Base-by-base conservation (phyloP, 2,113 vertebrate genomes). In the Regulus satrapa region DNA sequence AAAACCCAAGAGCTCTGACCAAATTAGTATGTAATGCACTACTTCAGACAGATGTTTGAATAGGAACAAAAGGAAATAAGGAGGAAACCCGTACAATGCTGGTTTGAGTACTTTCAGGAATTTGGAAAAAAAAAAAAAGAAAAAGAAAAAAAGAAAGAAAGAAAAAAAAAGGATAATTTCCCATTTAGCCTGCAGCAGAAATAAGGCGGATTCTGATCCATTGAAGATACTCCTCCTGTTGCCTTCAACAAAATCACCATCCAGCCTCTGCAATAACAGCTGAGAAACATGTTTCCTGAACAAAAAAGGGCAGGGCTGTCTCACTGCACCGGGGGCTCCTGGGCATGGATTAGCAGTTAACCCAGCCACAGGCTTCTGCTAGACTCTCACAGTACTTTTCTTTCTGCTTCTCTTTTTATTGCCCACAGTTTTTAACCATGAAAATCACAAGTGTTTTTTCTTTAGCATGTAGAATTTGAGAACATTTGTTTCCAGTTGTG, bases 31-130 rank as follows among this genome's bases (percentile, higher is more conserved):
- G 95, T 91, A 88, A 96, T 86, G 77, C 88, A 51, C 34, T 66
- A 41, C 75, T 92, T 94, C 75, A 96, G 94, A 93, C 96, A 96
- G 93, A 97, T 95, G 93, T 92, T 96, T 91, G 83, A 88, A 85
- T 36, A 88, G 85, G 72, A 96, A 92, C 81, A 96, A 93, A 94
- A 95, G 95, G 94, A 94, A 97, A 96, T 96, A 95, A 96, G 67
- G 41, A 88, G 87, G 81, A 95, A 94, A 93, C 77, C 18, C 92
- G 71, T 86, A 92, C 89, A 92, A 71, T 69, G 92, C 78, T 96
- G 85, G 82, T 92, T 96, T 74, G 59, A 93, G 92, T 93, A 85
- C 75, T 89, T 94, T 90, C 85, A 95, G 58, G 51, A 83, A 76
- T 85, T 93, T 32, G 38, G 69, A 83, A 34, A 71, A 58, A 87